These are phyloP conservation scores for Mythimna vitellina DNA, from an alignment of 2,888 invertebrate genomes.

Conservation along the genomic window DNA sequence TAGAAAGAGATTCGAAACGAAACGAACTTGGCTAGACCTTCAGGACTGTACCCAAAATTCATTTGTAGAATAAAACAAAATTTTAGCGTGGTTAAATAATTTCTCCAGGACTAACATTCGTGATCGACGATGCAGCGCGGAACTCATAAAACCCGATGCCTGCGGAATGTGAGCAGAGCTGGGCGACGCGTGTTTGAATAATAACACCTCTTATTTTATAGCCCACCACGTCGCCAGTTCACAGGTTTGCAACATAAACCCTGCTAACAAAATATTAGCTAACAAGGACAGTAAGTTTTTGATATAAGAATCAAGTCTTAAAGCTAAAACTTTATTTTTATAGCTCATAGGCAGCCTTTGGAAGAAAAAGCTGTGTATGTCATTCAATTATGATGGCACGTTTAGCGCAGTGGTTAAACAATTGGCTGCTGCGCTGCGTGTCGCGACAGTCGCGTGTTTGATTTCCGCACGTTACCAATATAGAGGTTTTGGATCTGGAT, in stretches of 20 bases:
- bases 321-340: neutral
- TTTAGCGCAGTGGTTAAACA: no score
- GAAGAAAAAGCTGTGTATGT: neutral
- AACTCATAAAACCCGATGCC: conserved; percentile 75
- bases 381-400: neutral
- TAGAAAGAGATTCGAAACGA: no score
- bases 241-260: conserved; percentile 51
- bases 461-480: no score
- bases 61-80: neutral
- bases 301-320: neutral
- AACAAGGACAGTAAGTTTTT: conserved; percentile 31
- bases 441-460: no score
- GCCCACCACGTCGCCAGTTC: conserved; percentile 51
- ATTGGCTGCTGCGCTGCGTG: no score
- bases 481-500: no score
- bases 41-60: neutral
- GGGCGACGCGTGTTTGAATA: conserved; percentile 66
- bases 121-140: conserved; percentile 66
- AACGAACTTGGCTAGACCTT: no score
- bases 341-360: neutral
- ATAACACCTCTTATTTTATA: conserved; percentile 71
- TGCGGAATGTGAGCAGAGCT: conserved; percentile 68
- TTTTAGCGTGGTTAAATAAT: neutral
- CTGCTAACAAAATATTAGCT: conserved; percentile 41
- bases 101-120: conserved; percentile 50